Base-by-base conservation (phyloP, 1,140 invertebrate genomes). In the Brachionus rotundiformis region DNA sequence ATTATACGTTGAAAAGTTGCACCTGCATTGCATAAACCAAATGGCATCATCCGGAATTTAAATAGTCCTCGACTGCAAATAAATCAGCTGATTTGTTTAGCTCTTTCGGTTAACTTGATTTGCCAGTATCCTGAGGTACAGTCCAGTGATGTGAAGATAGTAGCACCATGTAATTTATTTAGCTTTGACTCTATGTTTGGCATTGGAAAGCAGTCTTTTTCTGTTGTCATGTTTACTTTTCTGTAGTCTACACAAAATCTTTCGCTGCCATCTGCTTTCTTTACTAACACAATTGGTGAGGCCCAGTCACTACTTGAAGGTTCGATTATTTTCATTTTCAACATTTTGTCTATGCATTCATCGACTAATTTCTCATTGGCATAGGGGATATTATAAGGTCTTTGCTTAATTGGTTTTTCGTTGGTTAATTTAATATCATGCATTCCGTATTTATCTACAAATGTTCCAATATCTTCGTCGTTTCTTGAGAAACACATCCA, bases 1-100 rank as follows among this genome's bases (percentile, higher is more conserved):
- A 91, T 90, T 11, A 88, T 86, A 11, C 90, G 80, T 83, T 90
- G 88, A 83, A 90, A 91, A 16, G 87, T 85, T 13, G 85, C 83
- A 13, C 86, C 85, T 25, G 86, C 85, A 83, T 88, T 89, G 19
- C 76, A 81, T 23, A 89, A 82, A 36, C 89, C 89, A 83, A 90
- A 90, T 19, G 87, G 86, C 85, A 90, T 84, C 1, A 85, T 44
- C 1, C 41, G 82, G 82, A 88, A 89, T 71, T 85, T 80, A 49
- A 82, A 86, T 23, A 83, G 81, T 8, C 85, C 86, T 44, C 81
- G 7, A 27, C 10, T 47, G 83, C 23, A 31, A 5, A 75, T 49
- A 81, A 84, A 82, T 19, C 82, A 73, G 5, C 82, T 83, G 3
- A 65, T 71, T 11, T 65, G 61, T 16, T 63, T 81, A 31, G 25